Conservation (phyloP, 2,113 vertebrate species). For the Aptenodytes forsteri region DNA sequence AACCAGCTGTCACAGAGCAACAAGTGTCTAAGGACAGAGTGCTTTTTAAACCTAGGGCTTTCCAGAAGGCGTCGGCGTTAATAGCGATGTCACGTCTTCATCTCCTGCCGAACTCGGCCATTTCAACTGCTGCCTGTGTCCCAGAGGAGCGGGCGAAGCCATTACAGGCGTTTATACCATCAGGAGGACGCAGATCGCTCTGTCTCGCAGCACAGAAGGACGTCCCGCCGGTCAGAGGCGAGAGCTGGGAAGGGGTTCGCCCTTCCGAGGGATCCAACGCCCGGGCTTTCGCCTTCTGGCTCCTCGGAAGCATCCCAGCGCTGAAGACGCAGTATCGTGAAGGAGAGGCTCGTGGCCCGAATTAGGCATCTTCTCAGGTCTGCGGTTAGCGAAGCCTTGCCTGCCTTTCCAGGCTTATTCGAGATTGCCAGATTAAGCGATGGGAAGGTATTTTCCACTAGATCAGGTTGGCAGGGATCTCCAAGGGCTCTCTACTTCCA, state of each 20-base stretch:
- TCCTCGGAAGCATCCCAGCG: accelerated
- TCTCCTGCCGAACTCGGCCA: background rate
- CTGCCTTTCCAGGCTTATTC: background rate
- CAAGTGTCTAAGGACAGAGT: constrained; percentile 56
- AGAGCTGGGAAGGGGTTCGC: background rate
- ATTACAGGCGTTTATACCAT: accelerated
- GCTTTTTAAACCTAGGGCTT: background rate
- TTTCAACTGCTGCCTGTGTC: accelerated
- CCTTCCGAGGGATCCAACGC: accelerated
- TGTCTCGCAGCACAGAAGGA: accelerated
- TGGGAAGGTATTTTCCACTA: background rate
- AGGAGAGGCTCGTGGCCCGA: accelerated
- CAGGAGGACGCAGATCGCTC: background rate
- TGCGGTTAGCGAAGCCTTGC: accelerated
- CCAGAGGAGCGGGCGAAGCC: accelerated
- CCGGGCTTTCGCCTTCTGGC: accelerated
- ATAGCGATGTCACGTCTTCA: accelerated
- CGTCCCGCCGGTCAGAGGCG: accelerated
- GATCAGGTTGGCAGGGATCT: background rate
- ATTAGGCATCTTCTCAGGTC: accelerated
- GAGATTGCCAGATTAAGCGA: background rate
- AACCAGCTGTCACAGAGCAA: constrained; percentile 76
- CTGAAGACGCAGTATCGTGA: accelerated
- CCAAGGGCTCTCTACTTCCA: background rate
- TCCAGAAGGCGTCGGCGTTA: background rate